Evolutionary conservation across 2,888 invertebrate species (phyloP).

Genomic region (Ommatoiulus sabulosus): DNA sequence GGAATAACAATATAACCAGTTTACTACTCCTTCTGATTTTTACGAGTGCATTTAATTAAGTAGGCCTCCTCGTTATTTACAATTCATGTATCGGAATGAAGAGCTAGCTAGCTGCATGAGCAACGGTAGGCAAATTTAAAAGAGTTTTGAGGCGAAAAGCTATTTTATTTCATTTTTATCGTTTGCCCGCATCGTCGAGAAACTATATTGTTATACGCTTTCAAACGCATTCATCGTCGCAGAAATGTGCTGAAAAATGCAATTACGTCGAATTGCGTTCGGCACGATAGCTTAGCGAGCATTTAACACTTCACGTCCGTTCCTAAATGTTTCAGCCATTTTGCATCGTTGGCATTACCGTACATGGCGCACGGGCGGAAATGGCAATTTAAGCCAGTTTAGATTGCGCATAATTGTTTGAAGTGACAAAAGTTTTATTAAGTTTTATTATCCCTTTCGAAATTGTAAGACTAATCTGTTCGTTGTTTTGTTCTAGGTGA

Average conservation of each 20-base stretch:
- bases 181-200: background rate
- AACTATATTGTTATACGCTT: background rate
- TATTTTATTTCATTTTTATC: background rate
- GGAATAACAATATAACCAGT: constrained; percentile 43
- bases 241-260: background rate
- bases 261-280: background rate
- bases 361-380: no score
- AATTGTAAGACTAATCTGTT: background rate
- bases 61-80: constrained; percentile 8
- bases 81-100: background rate
- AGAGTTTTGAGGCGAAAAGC: background rate
- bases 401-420: background rate
- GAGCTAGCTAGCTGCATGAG: background rate
- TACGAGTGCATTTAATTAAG: constrained; percentile 31
- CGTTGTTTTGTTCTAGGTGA: background rate
- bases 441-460: background rate
- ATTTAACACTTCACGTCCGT: background rate
- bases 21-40: constrained; percentile 18
- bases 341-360: no score
- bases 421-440: background rate
- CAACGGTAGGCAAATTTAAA: constrained; percentile 16
- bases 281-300: background rate
- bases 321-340: background rate
- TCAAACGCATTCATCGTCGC: background rate
- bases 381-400: background rate